Evolutionary conservation across 2,113 vertebrate genomes (phyloP).

Genomic region (Leptobrachium leishanense): DNA sequence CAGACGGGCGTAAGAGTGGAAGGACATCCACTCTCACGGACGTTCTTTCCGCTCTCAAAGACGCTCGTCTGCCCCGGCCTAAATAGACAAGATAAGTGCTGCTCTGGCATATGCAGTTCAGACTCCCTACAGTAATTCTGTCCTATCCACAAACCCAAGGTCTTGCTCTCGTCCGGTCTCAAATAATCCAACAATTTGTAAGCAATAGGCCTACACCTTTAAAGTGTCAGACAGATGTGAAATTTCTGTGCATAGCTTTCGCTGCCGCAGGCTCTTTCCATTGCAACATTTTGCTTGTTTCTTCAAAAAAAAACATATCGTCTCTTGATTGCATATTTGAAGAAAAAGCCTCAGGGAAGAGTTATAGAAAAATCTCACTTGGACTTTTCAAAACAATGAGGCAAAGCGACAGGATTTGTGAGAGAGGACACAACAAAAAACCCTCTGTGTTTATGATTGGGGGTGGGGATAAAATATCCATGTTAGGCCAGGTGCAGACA

Average conservation of each 20-base stretch:
- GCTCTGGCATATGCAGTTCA: too few relatives aligned
- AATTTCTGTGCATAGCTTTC: neutral
- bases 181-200: too few relatives aligned
- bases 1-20: too few relatives aligned
- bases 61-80: too few relatives aligned
- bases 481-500: slow-evolving; percentile 73
- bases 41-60: too few relatives aligned
- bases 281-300: neutral
- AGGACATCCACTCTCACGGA: too few relatives aligned
- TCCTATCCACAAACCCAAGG: too few relatives aligned
- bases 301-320: slow-evolving; percentile 2
- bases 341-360: slow-evolving; percentile 24
- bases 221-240: slow-evolving; percentile 23
- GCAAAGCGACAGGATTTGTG: slow-evolving; percentile 27
- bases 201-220: neutral
- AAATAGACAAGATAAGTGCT: too few relatives aligned
- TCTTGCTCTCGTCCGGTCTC: too few relatives aligned
- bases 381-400: slow-evolving; percentile 25
- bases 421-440: slow-evolving; percentile 59
- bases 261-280: slow-evolving; percentile 15
- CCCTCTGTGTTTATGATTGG: slow-evolving; percentile 64
- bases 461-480: slow-evolving; percentile 70
- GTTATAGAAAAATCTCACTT: slow-evolving; percentile 21
- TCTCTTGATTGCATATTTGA: neutral
- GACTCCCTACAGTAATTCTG: too few relatives aligned